Evolutionary conservation across 2,888 invertebrate genomes (phyloP).

Genomic region (Maniola hyperantus): DNA sequence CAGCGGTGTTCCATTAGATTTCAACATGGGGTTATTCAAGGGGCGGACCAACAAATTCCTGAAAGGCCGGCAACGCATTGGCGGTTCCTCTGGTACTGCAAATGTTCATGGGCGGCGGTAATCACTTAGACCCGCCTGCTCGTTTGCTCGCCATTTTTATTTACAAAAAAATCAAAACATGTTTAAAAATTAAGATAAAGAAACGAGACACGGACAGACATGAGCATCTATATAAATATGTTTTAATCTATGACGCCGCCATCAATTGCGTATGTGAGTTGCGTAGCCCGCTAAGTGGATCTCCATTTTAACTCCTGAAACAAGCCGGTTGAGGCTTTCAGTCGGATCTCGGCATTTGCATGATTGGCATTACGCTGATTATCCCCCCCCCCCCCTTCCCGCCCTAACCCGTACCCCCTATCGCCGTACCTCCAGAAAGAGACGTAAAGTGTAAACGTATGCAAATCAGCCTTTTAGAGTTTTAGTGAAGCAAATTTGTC

Average conservation of each 20-base stretch:
- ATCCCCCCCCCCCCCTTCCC: constrained; percentile 50
- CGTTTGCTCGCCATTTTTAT: no score
- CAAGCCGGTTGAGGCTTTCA: constrained; percentile 82
- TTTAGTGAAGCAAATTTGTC: constrained; percentile 44
- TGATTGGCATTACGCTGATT: constrained; percentile 82
- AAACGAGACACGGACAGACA: neutral
- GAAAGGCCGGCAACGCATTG: no score
- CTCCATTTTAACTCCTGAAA: constrained; percentile 83
- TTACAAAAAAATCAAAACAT: no score
- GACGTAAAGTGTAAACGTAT: constrained; percentile 71
- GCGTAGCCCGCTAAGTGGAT: constrained; percentile 81
- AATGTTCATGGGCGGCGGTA: no score
- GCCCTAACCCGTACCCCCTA: neutral
- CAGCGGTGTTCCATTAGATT: no score
- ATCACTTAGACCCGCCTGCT: no score
- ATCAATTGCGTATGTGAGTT: constrained; percentile 80
- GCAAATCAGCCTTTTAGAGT: constrained; percentile 71
- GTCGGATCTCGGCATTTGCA: constrained; percentile 81
- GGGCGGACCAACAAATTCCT: no score
- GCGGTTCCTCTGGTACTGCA: no score
- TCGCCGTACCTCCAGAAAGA: constrained; percentile 55
- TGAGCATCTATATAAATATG: constrained; percentile 1
- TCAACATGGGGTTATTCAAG: no score
- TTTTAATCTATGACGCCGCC: constrained; percentile 55
- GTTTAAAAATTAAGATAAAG: no score